phyloP scores from a whole-genome alignment of 2,888 invertebrate species.

The Tetragnatha montana region DNA sequence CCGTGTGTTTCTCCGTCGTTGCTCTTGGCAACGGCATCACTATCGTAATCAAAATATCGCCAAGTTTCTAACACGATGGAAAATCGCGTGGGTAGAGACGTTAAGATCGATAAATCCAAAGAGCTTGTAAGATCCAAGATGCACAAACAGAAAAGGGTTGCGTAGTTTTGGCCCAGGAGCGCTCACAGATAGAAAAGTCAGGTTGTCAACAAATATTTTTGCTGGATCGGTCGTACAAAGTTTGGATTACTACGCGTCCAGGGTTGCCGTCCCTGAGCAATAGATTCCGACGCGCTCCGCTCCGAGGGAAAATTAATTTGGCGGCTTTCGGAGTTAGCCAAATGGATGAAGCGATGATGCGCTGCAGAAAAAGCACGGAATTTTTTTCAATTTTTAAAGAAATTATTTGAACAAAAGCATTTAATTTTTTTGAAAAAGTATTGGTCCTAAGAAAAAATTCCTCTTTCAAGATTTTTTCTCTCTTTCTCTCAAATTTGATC shows the following conservation, averaged over 20 bases:
- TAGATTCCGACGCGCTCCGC: neutral
- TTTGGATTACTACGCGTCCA: slow-evolving; percentile 66
- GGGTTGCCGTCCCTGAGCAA: slow-evolving; percentile 35
- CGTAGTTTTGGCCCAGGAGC: neutral
- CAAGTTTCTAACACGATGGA: slow-evolving; percentile 8
- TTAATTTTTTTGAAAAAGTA: too few relatives aligned
- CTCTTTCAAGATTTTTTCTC: too few relatives aligned
- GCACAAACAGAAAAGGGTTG: neutral
- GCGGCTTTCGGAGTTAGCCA: slow-evolving; percentile 6
- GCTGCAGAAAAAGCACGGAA: too few relatives aligned
- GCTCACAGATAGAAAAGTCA: neutral
- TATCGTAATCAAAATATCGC: slow-evolving; percentile 43
- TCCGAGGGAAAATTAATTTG: slow-evolving; percentile 13
- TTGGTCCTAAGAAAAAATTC: too few relatives aligned
- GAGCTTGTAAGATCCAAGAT: neutral
- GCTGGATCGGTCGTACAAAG: slow-evolving; percentile 27
- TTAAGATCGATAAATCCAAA: neutral
- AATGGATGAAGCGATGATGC: neutral
- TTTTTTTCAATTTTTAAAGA: too few relatives aligned
- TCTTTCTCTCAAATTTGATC: too few relatives aligned
- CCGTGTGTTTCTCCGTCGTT: slow-evolving; percentile 24
- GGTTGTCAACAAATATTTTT: slow-evolving; percentile 61
- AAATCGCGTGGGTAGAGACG: neutral
- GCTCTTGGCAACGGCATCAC: slow-evolving; percentile 56
- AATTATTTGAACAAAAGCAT: too few relatives aligned